Percentiles rank a stretch among this genome's conserved stretches.
Conservation (phyloP, 2,113 vertebrate species). For the Calyptommatus sinebrachiatus region DNA sequence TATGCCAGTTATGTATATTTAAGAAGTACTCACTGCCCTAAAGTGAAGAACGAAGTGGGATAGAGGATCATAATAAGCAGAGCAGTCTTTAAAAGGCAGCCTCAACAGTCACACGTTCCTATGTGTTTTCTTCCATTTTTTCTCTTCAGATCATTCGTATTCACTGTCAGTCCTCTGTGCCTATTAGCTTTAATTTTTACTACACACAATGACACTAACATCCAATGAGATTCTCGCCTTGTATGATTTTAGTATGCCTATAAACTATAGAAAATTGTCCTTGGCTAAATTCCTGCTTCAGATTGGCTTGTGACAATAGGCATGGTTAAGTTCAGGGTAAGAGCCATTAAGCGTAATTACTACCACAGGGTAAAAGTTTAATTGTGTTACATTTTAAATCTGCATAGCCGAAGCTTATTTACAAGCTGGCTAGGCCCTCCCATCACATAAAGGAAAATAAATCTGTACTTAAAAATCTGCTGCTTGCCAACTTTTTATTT, state of each 20-base stretch:
- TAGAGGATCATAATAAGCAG: slow-evolving; percentile 7
- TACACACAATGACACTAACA: slow-evolving; percentile 67
- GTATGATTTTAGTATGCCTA: slow-evolving; percentile 55
- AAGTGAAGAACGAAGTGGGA: background rate
- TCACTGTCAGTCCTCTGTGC: slow-evolving; percentile 55
- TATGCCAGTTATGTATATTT: background rate
- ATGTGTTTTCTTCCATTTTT: slow-evolving; percentile 38
- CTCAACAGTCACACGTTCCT: slow-evolving; percentile 13
- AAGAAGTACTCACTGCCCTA: background rate
- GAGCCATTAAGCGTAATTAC: slow-evolving; percentile 72
- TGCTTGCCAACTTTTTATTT: slow-evolving; percentile 61
- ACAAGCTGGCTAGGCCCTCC: slow-evolving; percentile 51
- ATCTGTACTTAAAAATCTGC: slow-evolving; percentile 55
- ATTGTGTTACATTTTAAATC: slow-evolving; percentile 64
- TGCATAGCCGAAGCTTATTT: slow-evolving; percentile 60
- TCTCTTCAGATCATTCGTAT: slow-evolving; percentile 64
- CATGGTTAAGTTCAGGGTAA: slow-evolving; percentile 65
- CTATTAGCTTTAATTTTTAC: slow-evolving; percentile 71
- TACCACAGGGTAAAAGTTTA: slow-evolving; percentile 69
- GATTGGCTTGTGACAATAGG: slow-evolving; percentile 65
- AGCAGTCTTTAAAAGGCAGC: slow-evolving; percentile 29
- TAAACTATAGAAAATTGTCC: slow-evolving; percentile 72
- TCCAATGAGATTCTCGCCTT: slow-evolving; percentile 65
- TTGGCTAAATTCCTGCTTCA: slow-evolving; percentile 75
- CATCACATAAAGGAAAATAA: slow-evolving; percentile 47